Conservation (phyloP, 2,113 vertebrate genomes). For the Phylloscopus trochiloides region DNA sequence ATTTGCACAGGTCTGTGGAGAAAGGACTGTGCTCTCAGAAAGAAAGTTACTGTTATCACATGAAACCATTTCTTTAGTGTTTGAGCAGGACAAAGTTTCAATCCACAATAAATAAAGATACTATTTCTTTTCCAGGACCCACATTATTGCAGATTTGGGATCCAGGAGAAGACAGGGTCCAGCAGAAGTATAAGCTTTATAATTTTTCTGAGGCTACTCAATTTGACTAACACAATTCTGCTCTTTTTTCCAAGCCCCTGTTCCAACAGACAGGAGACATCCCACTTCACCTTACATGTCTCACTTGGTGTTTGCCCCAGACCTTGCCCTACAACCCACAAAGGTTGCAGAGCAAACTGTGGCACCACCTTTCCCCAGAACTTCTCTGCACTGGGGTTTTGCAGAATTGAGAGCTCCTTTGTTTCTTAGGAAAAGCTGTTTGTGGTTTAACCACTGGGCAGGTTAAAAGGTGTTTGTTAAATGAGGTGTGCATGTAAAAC, state of each 20-base stretch:
- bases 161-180: neutral
- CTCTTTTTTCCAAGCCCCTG: neutral
- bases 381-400: neutral
- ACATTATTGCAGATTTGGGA: neutral
- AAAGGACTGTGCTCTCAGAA: neutral
- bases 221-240: neutral
- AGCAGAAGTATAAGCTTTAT: neutral
- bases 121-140: neutral
- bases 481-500: neutral
- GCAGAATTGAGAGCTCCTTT: neutral
- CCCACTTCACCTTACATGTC: neutral
- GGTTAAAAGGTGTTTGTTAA: neutral
- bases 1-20: neutral
- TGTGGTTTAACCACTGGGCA: neutral
- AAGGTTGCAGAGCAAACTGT: neutral
- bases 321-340: neutral
- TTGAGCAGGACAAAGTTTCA: neutral
- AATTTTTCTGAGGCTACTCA: neutral
- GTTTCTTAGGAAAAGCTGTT: neutral
- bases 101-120: neutral
- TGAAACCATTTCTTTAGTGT: neutral
- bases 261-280: neutral
- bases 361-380: neutral
- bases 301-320: neutral
- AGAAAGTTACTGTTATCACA: neutral